phyloP scores from a whole-genome alignment of 1,140 invertebrate genomes.

The Brachystomella parvula region DNA sequence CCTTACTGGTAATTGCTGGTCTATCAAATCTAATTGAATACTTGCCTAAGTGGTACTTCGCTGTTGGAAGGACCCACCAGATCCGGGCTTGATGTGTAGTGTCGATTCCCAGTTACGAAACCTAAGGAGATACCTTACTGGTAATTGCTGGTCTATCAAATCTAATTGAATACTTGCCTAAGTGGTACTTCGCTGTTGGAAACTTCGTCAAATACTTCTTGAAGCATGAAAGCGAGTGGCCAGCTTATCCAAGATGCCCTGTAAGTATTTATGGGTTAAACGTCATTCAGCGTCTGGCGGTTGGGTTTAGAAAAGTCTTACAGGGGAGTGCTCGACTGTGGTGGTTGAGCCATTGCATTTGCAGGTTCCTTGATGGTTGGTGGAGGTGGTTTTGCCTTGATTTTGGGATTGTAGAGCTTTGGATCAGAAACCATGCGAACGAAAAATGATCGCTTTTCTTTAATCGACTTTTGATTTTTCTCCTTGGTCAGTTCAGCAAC shows the following conservation, averaged over 20 bases:
- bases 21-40: not conserved
- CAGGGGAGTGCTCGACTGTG: no score
- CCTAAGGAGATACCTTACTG: constrained; percentile 9
- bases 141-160: not conserved
- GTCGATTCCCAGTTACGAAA: constrained; percentile 38
- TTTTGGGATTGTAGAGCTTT: constrained; percentile 87
- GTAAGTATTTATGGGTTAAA: not conserved
- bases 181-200: constrained; percentile 62
- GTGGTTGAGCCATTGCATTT: no score
- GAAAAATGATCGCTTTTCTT: constrained; percentile 81
- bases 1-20: not conserved
- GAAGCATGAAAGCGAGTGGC: constrained; percentile 77
- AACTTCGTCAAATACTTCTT: constrained; percentile 60
- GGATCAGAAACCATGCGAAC: constrained; percentile 94
- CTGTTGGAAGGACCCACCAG: constrained; percentile 43
- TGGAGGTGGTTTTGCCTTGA: constrained; percentile 54
- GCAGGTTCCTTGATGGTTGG: no score
- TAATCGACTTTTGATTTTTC: constrained; percentile 46
- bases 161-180: constrained; percentile 50
- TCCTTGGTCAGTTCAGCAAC: not conserved
- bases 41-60: constrained; percentile 69
- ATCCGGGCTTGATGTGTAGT: constrained; percentile 33
- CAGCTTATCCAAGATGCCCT: constrained; percentile 77
- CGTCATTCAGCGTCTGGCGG: not conserved
- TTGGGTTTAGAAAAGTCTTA: no score